Base-by-base conservation (phyloP, 2,888 invertebrate species). In the Zhuqinia jingwanae region DNA sequence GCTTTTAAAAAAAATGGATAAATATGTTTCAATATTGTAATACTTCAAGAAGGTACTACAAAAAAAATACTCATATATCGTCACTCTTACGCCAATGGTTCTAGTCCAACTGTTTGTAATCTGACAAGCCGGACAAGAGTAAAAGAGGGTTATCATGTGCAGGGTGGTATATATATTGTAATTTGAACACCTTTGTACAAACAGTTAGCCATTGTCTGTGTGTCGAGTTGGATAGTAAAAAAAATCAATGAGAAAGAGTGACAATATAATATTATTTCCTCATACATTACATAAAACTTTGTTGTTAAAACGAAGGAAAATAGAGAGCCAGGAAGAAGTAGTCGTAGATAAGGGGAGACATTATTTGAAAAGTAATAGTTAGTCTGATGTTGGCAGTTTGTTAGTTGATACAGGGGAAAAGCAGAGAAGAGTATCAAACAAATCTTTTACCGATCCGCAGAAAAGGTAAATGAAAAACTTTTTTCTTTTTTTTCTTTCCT, bases 301-400 rank as follows among this genome's bases (percentile, higher is more conserved):
- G 2, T 50, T 36, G 3, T 8, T 36, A 36, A 36, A 8, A 36
- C 5, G 8, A 50, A 50, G 50, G 3, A 13, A 2, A 50, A 2
- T 2, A 50, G 13, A 15, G 13, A 15, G 50, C 6, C 42, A 36
- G 36, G 8, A 36, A 3, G 36, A 36, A 36, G 36, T 36, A 36
- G 36, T 3, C 8, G 36, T 10, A n/a, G 50, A 50, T 50, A 50
- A 50, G 13, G 27, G 1, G 60, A 27, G 15, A 36, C n/a, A n/a
- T n/a, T n/a, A n/a, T n/a, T 36, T 36, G 17, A 36, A n/a, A 36
- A 65, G 10, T n/a, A 36, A 36, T 36, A 10, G 30, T 65, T 36
- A 65, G 65, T 65, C 30, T 65, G 65, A 65, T 17, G 30, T 65
- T 65, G 20, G 65, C 65, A 65, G 65, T n/a, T 36, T n/a, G 36